Evolutionary conservation across 2,888 invertebrate genomes (phyloP), one percentile per base, ranked within the genome.

Genomic region (Candidula unifasciata): DNA sequence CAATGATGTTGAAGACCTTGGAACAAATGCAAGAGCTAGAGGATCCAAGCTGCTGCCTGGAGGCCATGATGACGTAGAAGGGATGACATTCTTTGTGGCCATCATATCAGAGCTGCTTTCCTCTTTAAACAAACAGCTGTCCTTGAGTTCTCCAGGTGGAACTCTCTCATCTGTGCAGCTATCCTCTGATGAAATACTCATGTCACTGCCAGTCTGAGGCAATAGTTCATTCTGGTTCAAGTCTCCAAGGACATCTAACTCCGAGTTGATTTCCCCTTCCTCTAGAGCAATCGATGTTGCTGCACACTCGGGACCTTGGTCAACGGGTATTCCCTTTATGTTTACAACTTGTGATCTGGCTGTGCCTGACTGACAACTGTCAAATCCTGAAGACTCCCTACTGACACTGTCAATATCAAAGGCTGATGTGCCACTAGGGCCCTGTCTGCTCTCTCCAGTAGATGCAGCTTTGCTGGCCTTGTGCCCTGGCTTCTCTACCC

Each of bases 151-250:
- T 37, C 3, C 27, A 2, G n/a, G 3, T 27, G 27, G n/a, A n/a
- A 27, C 13, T 6, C 24, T 60, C 0, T 60, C 21, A 8, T 13
- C 33, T 30, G 13, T 73, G 52, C 60, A 35, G 18, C 54, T 30
- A 5, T 77, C 77, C 2, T 60, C 60, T 8, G 77, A 77, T 35
- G 77, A 77, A 21, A 77, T 77, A 35, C 77, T 77, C 77, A 77
- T 77, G 33, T 77, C 77, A 60, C 57, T 60, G 60, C 60, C 60
- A 30, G 77, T 24, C 18, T 5, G 18, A 33, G 54, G 33, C 33
- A 60, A 77, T 21, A 57, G 24, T 13, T 33, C 27, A 44, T 13
- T 44, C 8, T 13, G 6, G 3, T 30, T 24, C 13, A 33, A 30
- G 21, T 60, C 21, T 21, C 60, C 27, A 27, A 8, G 27, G 3